A percentile compares a stretch with the other conserved stretches of the same genome.
Evolutionary conservation across 2,797 vertebrate genomes (phyloP).

Genomic region (Thunnus albacares): DNA sequence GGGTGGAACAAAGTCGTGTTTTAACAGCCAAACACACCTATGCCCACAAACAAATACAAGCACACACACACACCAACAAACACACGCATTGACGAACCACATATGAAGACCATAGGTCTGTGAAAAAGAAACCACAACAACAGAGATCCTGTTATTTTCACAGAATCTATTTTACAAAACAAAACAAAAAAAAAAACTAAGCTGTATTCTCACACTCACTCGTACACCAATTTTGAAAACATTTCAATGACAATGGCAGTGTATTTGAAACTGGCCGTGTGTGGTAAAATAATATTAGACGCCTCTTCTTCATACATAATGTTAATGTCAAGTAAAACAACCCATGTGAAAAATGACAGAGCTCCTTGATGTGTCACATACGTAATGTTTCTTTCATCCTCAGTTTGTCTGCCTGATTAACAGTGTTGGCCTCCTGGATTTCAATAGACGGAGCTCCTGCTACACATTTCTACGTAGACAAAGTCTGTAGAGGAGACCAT

Average conservation of each 20-base stretch:
- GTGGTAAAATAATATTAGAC: background rate
- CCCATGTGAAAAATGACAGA: background rate
- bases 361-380: background rate
- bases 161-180: background rate
- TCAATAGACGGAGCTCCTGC: conserved; percentile 33
- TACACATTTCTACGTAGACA: conserved; percentile 75
- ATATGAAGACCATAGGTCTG: background rate
- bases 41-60: background rate
- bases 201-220: background rate
- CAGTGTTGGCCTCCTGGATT: background rate
- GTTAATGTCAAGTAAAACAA: background rate
- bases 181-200: no score
- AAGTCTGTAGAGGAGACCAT: conserved; percentile 56
- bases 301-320: background rate
- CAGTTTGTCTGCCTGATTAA: background rate
- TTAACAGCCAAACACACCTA: background rate
- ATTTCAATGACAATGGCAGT: background rate
- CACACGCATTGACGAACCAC: no score
- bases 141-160: background rate
- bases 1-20: background rate
- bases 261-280: background rate
- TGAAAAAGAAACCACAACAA: background rate
- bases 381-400: background rate
- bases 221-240: background rate
- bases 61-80: background rate